phyloP scores from a whole-genome alignment of 1,140 invertebrate species.

The Yoshiicerus persimilis region DNA sequence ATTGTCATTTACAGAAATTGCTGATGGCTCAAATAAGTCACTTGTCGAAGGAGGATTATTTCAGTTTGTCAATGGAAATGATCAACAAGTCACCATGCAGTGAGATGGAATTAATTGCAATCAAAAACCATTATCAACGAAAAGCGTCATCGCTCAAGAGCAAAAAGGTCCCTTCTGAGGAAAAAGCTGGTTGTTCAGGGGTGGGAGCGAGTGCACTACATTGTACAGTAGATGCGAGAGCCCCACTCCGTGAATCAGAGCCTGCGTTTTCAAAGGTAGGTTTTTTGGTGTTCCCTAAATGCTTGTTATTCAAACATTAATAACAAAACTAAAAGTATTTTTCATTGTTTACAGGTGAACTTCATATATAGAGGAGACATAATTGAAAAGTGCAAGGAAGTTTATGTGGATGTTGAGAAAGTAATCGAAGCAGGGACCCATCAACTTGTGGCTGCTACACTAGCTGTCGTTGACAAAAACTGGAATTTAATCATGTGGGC shows the following conservation, averaged over 20 bases:
- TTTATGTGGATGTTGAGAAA: neutral
- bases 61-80: neutral
- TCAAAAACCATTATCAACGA: neutral
- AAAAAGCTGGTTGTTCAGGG: neutral
- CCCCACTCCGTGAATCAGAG: neutral
- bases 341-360: neutral
- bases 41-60: neutral
- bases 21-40: neutral
- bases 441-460: neutral
- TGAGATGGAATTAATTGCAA: neutral
- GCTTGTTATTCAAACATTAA: neutral
- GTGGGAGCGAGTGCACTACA: neutral
- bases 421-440: neutral
- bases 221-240: neutral
- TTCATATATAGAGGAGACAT: neutral
- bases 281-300: neutral
- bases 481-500: neutral
- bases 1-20: neutral
- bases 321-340: too few relatives aligned
- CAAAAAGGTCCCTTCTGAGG: neutral
- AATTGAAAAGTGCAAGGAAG: neutral
- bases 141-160: neutral
- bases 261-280: neutral
- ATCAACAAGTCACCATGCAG: neutral
- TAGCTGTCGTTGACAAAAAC: neutral